Evolutionary conservation across 2,113 vertebrate genomes (phyloP).

Genomic region (Alexandromys fortis): DNA sequence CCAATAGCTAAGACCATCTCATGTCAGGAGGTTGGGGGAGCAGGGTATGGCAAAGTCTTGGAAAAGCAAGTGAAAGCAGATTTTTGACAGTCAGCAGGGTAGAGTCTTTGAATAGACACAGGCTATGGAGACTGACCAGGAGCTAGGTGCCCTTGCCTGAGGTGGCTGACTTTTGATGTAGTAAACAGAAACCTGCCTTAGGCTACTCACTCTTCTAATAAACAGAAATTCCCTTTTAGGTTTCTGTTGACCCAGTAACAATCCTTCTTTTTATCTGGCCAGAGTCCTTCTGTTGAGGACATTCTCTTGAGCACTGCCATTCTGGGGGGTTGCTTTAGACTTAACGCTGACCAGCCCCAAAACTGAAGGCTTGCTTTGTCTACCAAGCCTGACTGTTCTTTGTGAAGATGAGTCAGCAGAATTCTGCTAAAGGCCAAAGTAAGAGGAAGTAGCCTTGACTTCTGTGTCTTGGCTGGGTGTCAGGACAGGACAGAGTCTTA

Average conservation of each 20-base stretch:
- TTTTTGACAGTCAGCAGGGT: background rate
- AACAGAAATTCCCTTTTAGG: background rate
- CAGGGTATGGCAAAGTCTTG: background rate
- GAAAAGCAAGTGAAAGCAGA: background rate
- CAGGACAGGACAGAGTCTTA: background rate
- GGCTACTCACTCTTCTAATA: too few relatives aligned
- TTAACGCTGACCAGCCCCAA: background rate
- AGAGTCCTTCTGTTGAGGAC: background rate
- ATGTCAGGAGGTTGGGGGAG: too few relatives aligned
- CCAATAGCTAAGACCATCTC: background rate
- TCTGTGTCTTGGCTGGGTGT: background rate
- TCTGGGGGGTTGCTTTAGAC: background rate
- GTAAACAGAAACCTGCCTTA: background rate
- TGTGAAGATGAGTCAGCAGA: constrained; percentile 55
- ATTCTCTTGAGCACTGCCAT: background rate
- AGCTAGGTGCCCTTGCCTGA: background rate
- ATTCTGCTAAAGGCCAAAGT: background rate
- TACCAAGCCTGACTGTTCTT: background rate
- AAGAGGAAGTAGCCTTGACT: background rate
- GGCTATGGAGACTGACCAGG: background rate
- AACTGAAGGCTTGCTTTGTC: background rate
- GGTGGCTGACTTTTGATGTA: background rate
- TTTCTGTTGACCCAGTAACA: background rate
- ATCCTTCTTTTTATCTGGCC: background rate
- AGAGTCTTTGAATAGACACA: background rate